Conservation (phyloP, 2,113 vertebrate genomes). For the Misgurnus anguillicaudatus region DNA sequence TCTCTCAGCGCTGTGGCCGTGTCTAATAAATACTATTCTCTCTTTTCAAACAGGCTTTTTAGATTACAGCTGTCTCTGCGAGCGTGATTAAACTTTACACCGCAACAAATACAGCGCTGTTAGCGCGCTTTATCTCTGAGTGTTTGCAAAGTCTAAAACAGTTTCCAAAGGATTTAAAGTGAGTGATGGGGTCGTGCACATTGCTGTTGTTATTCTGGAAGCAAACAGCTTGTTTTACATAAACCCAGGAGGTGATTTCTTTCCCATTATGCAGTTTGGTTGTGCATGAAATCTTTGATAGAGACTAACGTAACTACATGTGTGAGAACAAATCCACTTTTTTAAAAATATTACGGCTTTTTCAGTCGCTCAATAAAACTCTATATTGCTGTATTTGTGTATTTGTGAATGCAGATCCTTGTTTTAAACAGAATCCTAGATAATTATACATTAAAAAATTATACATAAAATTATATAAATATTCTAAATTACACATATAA, state of each 20-base stretch:
- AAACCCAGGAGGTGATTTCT: neutral
- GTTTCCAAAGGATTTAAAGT: slow-evolving; percentile 30
- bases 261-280: neutral
- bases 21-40: slow-evolving; percentile 50
- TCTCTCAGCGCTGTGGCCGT: slow-evolving; percentile 47
- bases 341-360: no score
- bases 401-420: no score
- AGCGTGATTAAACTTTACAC: slow-evolving; percentile 35
- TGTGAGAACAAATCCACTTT: no score
- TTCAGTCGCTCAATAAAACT: no score
- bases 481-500: no score
- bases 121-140: slow-evolving; percentile 20
- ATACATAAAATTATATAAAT: no score
- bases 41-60: slow-evolving; percentile 46
- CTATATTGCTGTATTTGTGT: no score
- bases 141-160: slow-evolving; percentile 3
- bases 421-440: no score
- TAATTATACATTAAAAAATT: no score
- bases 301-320: no score
- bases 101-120: slow-evolving; percentile 5
- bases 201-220: neutral
- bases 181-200: neutral
- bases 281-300: neutral
- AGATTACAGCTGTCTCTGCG: slow-evolving; percentile 18
- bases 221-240: slow-evolving; percentile 5